phyloP scores from a whole-genome alignment of 2,888 invertebrate genomes.

The Lampropteryx suffumata region DNA sequence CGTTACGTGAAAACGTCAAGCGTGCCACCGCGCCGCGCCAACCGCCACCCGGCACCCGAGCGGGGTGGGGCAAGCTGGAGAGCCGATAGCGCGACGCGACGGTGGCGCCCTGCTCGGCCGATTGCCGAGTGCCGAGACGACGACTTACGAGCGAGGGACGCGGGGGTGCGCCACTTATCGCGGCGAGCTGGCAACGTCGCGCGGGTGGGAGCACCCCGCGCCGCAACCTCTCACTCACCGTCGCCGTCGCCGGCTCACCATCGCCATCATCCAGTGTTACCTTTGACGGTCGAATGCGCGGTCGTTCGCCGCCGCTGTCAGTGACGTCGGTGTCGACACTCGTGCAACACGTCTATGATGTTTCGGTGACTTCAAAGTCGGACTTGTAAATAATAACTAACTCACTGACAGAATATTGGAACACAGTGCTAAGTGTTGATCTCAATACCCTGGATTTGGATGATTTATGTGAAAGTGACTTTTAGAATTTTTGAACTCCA shows the following conservation, averaged over 20 bases:
- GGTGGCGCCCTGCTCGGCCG: slow-evolving; percentile 76
- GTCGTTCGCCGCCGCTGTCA: slow-evolving; percentile 78
- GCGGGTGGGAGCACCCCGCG: slow-evolving; percentile 80
- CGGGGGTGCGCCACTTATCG: slow-evolving; percentile 83
- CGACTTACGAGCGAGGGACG: slow-evolving; percentile 74
- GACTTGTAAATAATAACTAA: slow-evolving; percentile 79
- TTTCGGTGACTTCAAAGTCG: slow-evolving; percentile 79
- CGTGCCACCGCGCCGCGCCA: slow-evolving; percentile 36
- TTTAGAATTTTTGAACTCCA: slow-evolving; percentile 57
- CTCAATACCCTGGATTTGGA: slow-evolving; percentile 73
- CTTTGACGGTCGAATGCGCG: slow-evolving; percentile 82
- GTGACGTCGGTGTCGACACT: slow-evolving; percentile 80
- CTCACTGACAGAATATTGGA: slow-evolving; percentile 86
- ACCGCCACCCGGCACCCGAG: too few species aligned
- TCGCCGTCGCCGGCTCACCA: slow-evolving; percentile 82
- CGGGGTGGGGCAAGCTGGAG: slow-evolving; percentile 32
- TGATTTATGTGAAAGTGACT: slow-evolving; percentile 68
- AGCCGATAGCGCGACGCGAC: slow-evolving; percentile 71
- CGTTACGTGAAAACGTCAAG: slow-evolving; percentile 81
- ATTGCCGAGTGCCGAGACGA: slow-evolving; percentile 75
- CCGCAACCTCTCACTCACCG: slow-evolving; percentile 84
- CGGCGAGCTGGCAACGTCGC: slow-evolving; percentile 81
- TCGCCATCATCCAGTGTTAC: slow-evolving; percentile 83
- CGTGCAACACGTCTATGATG: slow-evolving; percentile 82
- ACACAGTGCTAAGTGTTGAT: slow-evolving; percentile 85